Evolutionary conservation across 1,140 invertebrate genomes (phyloP), one percentile per base, ranked within the genome.

Genomic region (Zaprionus nigranus): DNA sequence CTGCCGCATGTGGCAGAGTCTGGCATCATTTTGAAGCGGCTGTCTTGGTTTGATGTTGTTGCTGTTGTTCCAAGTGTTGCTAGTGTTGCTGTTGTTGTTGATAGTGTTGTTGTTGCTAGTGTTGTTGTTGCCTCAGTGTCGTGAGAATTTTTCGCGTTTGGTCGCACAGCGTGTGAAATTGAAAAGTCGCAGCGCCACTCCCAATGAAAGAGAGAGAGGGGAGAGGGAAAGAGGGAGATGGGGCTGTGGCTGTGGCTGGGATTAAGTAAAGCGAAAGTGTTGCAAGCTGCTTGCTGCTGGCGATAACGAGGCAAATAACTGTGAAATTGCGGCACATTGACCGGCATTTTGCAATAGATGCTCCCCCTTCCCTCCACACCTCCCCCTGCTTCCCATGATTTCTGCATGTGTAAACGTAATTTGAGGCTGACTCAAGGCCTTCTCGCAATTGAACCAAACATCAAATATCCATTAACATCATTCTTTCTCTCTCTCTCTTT

Each of bases 101-200:
- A 22, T 59, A 49, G 57, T 72, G 73, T 20, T 57, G 46, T 51
- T 56, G 46, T 51, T 65, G 69, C 74, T 72, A 67, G n/a, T 57
- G 46, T 51, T 56, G 46, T 51, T 65, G 69, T 78, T 75, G 68
- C 65, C 68, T 87, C 84, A 88, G 78, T 90, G 84, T 88, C 84
- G 84, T 88, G 84, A 88, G 84, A 88, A 88, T 86, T 84, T 83
- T 90, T 90, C 75, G 82, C 82, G 81, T 83, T 83, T 84, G 78
- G 81, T 79, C 82, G 82, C 81, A 74, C 82, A 88, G 70, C 84
- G 84, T 88, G 84, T 88, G 84, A 90, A 90, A 90, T 88, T 79
- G 70, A 82, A 85, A 79, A 77, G 63, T 30, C 43, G 13, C 54
- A 15, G 15, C 24, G 49, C 11, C 13, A 74, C 56, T 38, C 61